These are phyloP conservation scores for Dromaius novaehollandiae DNA, from an alignment of 2,113 vertebrate species.

Conservation along the genomic window DNA sequence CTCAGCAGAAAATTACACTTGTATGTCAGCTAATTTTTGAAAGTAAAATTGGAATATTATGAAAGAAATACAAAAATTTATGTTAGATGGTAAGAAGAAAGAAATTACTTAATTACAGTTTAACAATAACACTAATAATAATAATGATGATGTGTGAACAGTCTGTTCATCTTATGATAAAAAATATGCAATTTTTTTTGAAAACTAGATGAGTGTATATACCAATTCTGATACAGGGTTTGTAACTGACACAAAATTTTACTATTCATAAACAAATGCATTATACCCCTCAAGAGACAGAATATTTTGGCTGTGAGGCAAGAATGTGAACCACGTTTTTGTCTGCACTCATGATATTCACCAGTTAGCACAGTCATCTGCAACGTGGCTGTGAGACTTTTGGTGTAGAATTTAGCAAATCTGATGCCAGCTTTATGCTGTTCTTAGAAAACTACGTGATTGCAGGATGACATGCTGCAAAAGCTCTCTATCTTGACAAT, in stretches of 20 bases:
- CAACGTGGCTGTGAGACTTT: neutral
- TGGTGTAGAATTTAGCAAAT: neutral
- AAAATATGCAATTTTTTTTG: neutral
- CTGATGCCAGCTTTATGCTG: neutral
- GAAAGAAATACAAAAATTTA: neutral
- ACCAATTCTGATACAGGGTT: neutral
- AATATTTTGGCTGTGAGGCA: neutral
- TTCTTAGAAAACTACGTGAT: neutral
- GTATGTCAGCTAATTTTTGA: neutral
- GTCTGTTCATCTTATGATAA: neutral
- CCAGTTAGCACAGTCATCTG: neutral
- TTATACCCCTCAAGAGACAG: neutral
- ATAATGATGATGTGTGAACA: neutral
- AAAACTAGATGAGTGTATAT: neutral
- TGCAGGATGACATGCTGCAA: neutral
- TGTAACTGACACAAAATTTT: neutral
- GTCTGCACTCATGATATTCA: neutral
- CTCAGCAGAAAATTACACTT: neutral
- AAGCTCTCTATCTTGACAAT: neutral
- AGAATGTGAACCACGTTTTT: neutral
- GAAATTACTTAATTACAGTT: neutral
- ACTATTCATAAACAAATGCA: fast-evolving
- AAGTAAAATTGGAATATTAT: neutral
- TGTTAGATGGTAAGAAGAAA: neutral
- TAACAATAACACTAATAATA: neutral